phyloP scores from a whole-genome alignment of 1,140 invertebrate species.

The Eriosoma lanigerum region DNA sequence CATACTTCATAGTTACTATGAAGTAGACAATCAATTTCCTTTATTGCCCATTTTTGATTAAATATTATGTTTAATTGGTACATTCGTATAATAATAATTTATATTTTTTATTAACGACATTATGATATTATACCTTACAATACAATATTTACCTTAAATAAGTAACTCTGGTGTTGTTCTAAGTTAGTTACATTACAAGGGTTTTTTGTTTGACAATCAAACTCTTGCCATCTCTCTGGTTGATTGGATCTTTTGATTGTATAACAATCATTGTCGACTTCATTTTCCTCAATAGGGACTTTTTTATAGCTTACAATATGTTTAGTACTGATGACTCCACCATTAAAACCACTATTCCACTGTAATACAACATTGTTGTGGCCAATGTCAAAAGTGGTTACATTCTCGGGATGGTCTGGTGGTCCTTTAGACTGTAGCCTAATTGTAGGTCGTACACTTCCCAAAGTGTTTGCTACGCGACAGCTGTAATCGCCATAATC shows the following conservation, averaged over 20 bases:
- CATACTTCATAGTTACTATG: no score
- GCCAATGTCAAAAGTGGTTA: constrained; percentile 70
- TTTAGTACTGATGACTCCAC: constrained; percentile 79
- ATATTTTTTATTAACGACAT: not conserved
- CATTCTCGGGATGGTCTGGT: constrained; percentile 75
- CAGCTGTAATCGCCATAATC: constrained; percentile 92
- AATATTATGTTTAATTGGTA: not conserved
- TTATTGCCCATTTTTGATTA: no score
- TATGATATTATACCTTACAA: no score
- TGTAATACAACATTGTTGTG: constrained; percentile 74
- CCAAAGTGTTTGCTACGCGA: constrained; percentile 73
- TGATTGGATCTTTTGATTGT: constrained; percentile 64
- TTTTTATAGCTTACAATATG: constrained; percentile 72
- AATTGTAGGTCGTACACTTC: constrained; percentile 75
- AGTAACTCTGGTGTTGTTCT: constrained; percentile 79
- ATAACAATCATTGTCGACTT: constrained; percentile 56
- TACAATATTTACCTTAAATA: constrained; percentile 67
- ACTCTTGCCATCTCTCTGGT: constrained; percentile 67
- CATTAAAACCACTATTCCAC: constrained; percentile 88
- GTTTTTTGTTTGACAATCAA: constrained; percentile 79
- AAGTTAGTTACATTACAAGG: constrained; percentile 83
- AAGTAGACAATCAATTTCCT: no score
- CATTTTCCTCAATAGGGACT: constrained; percentile 59
- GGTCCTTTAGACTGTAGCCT: constrained; percentile 79
- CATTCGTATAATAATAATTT: not conserved